Evolutionary conservation across 1,140 invertebrate species (phyloP).

Genomic region (Aricia agestis): DNA sequence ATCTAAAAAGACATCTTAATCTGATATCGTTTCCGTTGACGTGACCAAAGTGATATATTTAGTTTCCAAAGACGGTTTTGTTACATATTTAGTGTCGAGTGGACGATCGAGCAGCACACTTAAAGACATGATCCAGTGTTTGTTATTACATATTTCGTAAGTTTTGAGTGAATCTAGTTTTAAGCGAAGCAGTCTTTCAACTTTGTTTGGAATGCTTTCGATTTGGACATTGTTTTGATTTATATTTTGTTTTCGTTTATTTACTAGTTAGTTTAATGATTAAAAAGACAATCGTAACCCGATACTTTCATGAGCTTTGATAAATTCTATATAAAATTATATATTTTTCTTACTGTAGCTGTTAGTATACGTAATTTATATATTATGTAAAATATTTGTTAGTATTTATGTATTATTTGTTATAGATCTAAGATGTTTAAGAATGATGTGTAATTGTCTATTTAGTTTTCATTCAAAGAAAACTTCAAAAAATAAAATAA

Average conservation of each 20-base stretch:
- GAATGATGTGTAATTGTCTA: background rate
- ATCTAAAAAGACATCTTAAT: conserved; percentile 25
- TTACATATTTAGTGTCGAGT: conserved; percentile 30
- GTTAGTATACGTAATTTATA: conserved; percentile 43
- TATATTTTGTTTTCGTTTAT: conserved; percentile 32
- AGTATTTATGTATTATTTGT: conserved; percentile 26
- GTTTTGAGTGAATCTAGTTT: conserved; percentile 59
- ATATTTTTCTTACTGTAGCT: conserved; percentile 71
- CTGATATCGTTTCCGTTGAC: conserved; percentile 21
- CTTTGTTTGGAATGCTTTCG: conserved; percentile 32
- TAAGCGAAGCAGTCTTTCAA: conserved; percentile 33
- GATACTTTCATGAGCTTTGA: conserved; percentile 70
- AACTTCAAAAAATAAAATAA: background rate
- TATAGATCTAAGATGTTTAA: conserved; percentile 29
- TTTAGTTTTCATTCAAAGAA: background rate
- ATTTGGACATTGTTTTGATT: conserved; percentile 30
- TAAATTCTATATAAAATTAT: conserved; percentile 66
- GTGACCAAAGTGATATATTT: conserved; percentile 33
- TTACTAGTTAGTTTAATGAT: conserved; percentile 50
- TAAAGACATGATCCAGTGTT: conserved; percentile 63
- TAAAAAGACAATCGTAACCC: conserved; percentile 70
- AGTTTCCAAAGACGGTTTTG: conserved; percentile 32
- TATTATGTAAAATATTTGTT: conserved; percentile 30
- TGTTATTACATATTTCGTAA: conserved; percentile 48
- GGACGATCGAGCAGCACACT: conserved; percentile 58